Conservation (phyloP, 2,113 vertebrate species). For the Hystrix cristata region DNA sequence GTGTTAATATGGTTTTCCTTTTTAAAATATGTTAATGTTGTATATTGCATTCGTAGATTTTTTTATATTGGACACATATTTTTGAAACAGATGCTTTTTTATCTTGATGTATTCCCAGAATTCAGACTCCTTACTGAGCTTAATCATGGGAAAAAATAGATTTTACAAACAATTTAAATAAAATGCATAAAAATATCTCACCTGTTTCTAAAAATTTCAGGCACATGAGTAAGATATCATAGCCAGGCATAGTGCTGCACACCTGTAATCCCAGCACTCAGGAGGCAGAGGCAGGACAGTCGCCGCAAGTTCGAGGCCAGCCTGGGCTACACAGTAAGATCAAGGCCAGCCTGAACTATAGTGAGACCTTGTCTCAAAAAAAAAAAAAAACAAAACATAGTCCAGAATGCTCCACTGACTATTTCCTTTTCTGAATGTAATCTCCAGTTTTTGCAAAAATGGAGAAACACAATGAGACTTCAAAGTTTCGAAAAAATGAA, state of each 20-base stretch:
- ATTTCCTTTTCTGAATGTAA: slow-evolving; percentile 69
- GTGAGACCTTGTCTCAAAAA: no score
- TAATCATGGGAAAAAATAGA: not conserved
- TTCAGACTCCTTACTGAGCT: not conserved
- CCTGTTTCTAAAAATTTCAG: slow-evolving; percentile 38
- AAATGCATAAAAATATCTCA: slow-evolving; percentile 1
- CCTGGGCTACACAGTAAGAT: no score
- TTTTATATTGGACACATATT: slow-evolving; percentile 42
- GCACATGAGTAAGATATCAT: not conserved
- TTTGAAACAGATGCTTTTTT: not conserved
- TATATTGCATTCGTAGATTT: not conserved
- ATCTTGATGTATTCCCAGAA: not conserved
- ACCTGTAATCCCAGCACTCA: no score
- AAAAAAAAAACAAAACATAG: no score
- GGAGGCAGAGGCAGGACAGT: no score
- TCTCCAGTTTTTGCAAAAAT: slow-evolving; percentile 65
- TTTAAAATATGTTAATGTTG: not conserved
- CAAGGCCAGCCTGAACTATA: no score
- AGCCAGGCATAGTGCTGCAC: not conserved
- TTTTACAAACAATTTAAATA: slow-evolving; percentile 23
- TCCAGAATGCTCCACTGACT: not conserved
- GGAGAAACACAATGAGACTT: slow-evolving; percentile 63
- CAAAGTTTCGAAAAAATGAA: slow-evolving; percentile 67
- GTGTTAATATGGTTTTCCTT: not conserved
- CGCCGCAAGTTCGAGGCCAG: no score